Base-by-base conservation (phyloP, 2,797 vertebrate genomes). In the Nannoperca obscura region DNA sequence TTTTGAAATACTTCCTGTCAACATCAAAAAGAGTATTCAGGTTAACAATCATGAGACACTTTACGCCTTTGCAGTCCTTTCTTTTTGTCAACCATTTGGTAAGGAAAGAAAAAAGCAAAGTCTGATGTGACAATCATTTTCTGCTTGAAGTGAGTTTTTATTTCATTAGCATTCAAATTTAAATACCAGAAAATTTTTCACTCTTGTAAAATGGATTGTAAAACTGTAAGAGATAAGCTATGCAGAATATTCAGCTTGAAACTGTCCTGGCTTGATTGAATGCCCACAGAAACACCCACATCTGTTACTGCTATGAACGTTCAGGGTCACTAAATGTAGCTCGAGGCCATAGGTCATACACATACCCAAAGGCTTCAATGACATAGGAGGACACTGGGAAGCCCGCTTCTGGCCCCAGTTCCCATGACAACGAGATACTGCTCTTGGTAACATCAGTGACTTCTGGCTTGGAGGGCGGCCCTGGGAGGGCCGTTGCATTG, bases 281-380 rank as follows among this genome's bases (percentile, higher is more conserved):
- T 74, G 74, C 75, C 74, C 63, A 80, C 76, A 87, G 50, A 89
- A 86, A 67, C 75, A 67, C 61, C 71, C 84, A 88, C 89, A 88
- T 92, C 85, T 94, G 91, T 85, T 85, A 71, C 61, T 86, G 88
- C 76, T 68, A 80, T 76, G 71, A 75, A 90, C 80, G 84, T 92
- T 88, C 54, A 81, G 86, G 92, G 93, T 92, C 92, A 92, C 89
- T 81, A 83, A 87, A 90, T 60, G 82, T 44, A 74, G 85, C 91
- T 60, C 0, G 7, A 63, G 85, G 92, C 86, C 83, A 73, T 83
- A 85, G 91, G 90, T 91, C 85, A 72, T 54, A 92, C 86, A 94
- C 94, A 55, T 97, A 99, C 98, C 98, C 99, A 87, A 99, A 99
- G 70, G 98, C 97, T 76, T 99, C 98, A 69, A 99, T 98, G 94